Percentiles rank a stretch among this genome's conserved stretches.
Evolutionary conservation across 2,113 vertebrate genomes (phyloP).

Genomic region (Thamnaconus septentrionalis): DNA sequence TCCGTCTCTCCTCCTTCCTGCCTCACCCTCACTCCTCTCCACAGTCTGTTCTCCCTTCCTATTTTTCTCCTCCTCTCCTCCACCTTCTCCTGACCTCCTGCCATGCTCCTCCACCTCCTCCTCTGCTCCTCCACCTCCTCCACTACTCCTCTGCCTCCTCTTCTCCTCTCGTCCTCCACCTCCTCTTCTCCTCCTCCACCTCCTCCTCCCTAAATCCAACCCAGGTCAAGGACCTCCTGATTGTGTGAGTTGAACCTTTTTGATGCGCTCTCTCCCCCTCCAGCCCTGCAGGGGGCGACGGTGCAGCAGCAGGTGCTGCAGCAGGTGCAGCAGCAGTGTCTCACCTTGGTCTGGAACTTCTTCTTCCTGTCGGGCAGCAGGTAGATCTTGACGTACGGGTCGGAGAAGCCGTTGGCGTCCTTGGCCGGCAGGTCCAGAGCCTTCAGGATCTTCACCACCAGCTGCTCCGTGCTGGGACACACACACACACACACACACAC

Average conservation of each 20-base stretch:
- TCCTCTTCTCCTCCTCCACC: too few species aligned
- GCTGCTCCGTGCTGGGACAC: constrained; percentile 82
- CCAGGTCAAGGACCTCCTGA: too few species aligned
- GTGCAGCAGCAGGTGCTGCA: neutral
- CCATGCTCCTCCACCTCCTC: too few species aligned
- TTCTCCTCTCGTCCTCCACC: too few species aligned
- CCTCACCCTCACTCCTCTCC: neutral
- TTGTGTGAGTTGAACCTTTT: too few species aligned
- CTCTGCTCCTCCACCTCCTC: too few species aligned
- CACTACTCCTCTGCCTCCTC: too few species aligned
- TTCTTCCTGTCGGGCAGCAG: constrained; percentile 94
- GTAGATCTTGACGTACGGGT: constrained; percentile 95
- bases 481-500: constrained; percentile 7
- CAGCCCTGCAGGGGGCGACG: too few species aligned
- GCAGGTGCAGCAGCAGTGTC: neutral
- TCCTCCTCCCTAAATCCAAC: too few species aligned
- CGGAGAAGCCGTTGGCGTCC: constrained; percentile 91
- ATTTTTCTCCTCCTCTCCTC: neutral
- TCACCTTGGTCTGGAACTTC: constrained; percentile 90
- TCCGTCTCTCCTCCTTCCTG: neutral
- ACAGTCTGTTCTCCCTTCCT: neutral
- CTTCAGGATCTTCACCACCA: constrained; percentile 90
- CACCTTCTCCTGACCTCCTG: neutral
- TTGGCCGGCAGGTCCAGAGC: constrained; percentile 90
- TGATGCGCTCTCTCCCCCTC: too few species aligned